Evolutionary conservation across 2,113 vertebrate species (phyloP).

Genomic region (Eretmochelys imbricata): DNA sequence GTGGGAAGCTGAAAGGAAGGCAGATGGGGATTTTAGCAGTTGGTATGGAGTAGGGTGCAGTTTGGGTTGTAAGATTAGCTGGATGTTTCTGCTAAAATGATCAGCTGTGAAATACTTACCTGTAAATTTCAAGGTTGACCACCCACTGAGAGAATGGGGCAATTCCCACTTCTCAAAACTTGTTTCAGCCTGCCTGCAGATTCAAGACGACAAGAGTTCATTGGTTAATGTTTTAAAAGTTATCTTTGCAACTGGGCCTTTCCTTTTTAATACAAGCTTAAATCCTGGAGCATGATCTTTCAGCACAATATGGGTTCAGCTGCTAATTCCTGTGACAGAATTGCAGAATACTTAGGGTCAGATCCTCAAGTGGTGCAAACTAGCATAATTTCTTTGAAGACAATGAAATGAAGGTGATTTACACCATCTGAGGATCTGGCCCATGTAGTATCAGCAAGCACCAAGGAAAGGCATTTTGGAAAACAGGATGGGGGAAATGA

Average conservation of each 20-base stretch:
- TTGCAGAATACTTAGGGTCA: neutral
- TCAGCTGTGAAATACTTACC: neutral
- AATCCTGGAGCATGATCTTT: neutral
- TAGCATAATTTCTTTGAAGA: neutral
- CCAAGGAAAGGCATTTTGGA: neutral
- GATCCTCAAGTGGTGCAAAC: neutral
- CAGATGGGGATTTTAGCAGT: neutral
- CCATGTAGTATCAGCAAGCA: neutral
- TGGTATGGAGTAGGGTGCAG: neutral
- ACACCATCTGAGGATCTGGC: neutral
- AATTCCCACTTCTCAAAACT: neutral
- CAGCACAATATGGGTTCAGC: fast-evolving
- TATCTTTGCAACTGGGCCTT: neutral
- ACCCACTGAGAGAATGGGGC: neutral
- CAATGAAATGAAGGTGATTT: neutral
- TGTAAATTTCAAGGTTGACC: neutral
- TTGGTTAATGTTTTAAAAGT: neutral
- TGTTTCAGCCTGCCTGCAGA: neutral
- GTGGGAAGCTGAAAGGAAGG: neutral
- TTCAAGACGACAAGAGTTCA: neutral
- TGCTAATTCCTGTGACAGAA: neutral
- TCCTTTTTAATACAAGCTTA: neutral
- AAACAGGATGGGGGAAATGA: neutral
- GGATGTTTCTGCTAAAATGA: neutral
- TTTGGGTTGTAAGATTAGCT: neutral